These are phyloP conservation scores for Dipodomys stephensi DNA, from an alignment of 2,113 vertebrate genomes.

Conservation along the genomic window DNA sequence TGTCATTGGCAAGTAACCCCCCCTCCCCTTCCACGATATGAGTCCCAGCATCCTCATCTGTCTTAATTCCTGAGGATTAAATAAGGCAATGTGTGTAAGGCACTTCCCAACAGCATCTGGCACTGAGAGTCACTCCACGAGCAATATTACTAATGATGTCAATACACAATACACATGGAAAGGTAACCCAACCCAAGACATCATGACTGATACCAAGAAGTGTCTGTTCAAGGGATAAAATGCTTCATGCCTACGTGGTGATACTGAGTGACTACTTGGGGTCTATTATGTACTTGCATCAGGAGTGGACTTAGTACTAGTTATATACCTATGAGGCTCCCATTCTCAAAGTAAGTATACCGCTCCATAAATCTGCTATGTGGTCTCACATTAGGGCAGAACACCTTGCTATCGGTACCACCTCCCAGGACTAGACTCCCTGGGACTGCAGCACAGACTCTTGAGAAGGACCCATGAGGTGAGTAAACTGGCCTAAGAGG, in stretches of 20 bases:
- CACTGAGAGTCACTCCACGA: not conserved
- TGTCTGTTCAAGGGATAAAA: not conserved
- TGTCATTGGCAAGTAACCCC: not conserved
- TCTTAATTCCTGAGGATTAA: not conserved
- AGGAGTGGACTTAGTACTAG: not conserved
- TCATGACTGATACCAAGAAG: not conserved
- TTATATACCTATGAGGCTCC: not conserved
- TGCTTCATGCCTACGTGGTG: not conserved
- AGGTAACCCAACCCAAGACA: not conserved
- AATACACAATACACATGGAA: not conserved
- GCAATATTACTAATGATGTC: not conserved
- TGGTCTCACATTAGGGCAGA: not conserved
- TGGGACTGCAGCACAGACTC: not conserved
- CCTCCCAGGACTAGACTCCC: not conserved
- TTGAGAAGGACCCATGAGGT: not conserved
- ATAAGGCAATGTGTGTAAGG: not conserved
- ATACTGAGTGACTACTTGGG: not conserved
- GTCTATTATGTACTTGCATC: fast-evolving
- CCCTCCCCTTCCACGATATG: too few species aligned
- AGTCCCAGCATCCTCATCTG: not conserved
- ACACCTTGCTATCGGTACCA: fast-evolving
- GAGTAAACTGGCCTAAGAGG: too few species aligned
- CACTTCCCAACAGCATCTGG: not conserved
- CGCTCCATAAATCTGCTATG: not conserved
- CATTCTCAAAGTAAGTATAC: not conserved